Percentiles rank a stretch among this genome's conserved stretches.
Conservation (phyloP, 2,888 invertebrate species). For the Eudasyphora cyanicolor region DNA sequence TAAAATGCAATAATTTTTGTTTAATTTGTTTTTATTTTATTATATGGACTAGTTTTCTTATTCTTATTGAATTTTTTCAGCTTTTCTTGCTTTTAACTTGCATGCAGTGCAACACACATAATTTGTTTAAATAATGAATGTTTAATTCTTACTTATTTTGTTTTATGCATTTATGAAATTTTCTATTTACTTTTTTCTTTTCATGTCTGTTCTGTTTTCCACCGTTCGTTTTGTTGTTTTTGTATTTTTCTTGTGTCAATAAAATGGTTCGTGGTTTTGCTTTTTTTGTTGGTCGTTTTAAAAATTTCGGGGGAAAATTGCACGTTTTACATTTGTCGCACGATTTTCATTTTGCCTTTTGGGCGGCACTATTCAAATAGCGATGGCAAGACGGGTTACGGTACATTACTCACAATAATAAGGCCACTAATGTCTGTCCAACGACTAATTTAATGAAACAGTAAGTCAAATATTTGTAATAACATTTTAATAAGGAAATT, state of each 20-base stretch:
- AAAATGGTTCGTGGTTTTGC: conserved; percentile 18
- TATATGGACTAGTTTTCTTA: too few relatives aligned
- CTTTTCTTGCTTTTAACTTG: background rate
- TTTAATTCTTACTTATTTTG: conserved; percentile 17
- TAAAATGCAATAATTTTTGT: too few relatives aligned
- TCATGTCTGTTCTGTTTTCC: conserved; percentile 58
- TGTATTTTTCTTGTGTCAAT: conserved; percentile 10
- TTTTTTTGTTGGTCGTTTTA: conserved; percentile 15
- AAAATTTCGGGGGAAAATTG: too few relatives aligned
- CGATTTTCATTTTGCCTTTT: background rate
- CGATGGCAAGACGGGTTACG: conserved; percentile 95
- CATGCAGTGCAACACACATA: background rate
- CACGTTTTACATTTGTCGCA: conserved; percentile 10
- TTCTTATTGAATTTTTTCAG: too few relatives aligned
- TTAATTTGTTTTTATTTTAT: too few relatives aligned
- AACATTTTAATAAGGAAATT: background rate
- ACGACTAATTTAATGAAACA: conserved; percentile 98
- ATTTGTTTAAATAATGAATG: background rate
- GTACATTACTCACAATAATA: conserved; percentile 96
- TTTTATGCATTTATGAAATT: conserved; percentile 13
- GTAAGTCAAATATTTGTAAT: conserved; percentile 84
- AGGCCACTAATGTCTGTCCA: conserved; percentile 97
- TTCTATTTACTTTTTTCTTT: conserved; percentile 49
- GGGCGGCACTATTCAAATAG: conserved; percentile 80
- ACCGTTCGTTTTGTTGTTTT: conserved; percentile 21